phyloP scores from a whole-genome alignment of 2,797 vertebrate genomes.

The Enteromius paludinosus region DNA sequence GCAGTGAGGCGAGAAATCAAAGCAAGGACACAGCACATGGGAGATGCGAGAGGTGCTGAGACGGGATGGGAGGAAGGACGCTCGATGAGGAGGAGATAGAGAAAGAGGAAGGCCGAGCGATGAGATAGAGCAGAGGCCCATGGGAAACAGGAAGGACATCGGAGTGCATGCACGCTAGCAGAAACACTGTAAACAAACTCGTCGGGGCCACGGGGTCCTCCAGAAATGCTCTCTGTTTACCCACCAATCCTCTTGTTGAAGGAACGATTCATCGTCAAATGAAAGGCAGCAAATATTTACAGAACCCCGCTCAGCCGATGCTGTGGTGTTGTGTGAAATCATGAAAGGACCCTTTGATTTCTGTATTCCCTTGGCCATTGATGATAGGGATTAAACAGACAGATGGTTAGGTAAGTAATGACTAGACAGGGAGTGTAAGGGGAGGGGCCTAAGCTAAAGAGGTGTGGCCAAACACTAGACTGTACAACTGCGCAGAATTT shows the following conservation, averaged over 20 bases:
- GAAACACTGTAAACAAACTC: constrained; percentile 64
- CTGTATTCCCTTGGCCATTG: constrained; percentile 57
- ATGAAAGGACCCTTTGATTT: constrained; percentile 66
- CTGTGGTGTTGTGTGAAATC: constrained; percentile 54
- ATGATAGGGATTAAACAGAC: constrained; percentile 69
- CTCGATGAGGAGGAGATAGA: constrained; percentile 55
- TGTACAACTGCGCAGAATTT: neutral
- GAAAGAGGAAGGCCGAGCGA: constrained; percentile 52
- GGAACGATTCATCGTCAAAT: constrained; percentile 54
- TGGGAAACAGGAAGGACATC: constrained; percentile 62
- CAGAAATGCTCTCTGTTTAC: constrained; percentile 56
- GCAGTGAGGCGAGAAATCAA: constrained; percentile 60
- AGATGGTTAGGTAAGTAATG: constrained; percentile 71
- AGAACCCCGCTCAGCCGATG: constrained; percentile 47
- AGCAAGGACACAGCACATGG: constrained; percentile 55
- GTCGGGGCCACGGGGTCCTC: constrained; percentile 46
- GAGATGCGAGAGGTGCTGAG: constrained; percentile 50
- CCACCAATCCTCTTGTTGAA: constrained; percentile 56
- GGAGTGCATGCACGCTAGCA: constrained; percentile 45
- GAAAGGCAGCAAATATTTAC: constrained; percentile 64
- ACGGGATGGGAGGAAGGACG: constrained; percentile 47
- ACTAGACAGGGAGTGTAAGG: constrained; percentile 54
- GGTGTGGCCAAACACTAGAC: constrained; percentile 8
- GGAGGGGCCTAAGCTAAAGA: constrained; percentile 30
- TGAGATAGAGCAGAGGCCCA: constrained; percentile 55